These are phyloP conservation scores for Orius laevigatus DNA, from an alignment of 1,140 invertebrate species.

Conservation along the genomic window DNA sequence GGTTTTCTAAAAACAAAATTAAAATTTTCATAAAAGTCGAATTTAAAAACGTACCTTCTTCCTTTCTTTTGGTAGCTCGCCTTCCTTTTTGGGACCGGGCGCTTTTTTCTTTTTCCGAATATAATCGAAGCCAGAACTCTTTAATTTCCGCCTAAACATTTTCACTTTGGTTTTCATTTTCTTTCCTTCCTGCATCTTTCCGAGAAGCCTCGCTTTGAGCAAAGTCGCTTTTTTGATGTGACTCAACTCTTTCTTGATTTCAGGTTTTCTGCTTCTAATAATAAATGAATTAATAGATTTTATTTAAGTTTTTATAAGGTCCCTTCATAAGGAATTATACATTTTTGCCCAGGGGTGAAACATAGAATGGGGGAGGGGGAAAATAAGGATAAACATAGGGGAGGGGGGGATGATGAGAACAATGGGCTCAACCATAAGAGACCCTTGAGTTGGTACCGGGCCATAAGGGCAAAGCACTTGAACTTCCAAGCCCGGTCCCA, in stretches of 20 bases:
- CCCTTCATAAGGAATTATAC: too few species aligned
- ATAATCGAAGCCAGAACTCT: constrained; percentile 66
- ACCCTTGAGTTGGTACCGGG: too few species aligned
- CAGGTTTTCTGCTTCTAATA: background rate
- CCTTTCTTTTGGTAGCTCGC: constrained; percentile 26
- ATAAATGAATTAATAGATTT: too few species aligned
- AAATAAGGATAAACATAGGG: too few species aligned
- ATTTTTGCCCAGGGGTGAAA: too few species aligned
- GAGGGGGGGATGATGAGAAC: too few species aligned
- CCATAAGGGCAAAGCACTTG: too few species aligned
- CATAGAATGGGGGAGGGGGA: too few species aligned
- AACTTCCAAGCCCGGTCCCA: too few species aligned
- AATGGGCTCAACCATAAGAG: too few species aligned
- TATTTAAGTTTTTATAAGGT: too few species aligned
- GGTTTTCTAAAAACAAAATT: constrained; percentile 10
- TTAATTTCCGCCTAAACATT: constrained; percentile 40
- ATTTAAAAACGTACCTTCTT: constrained; percentile 25
- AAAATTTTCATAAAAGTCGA: background rate
- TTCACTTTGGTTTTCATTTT: constrained; percentile 23
- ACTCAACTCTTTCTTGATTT: background rate
- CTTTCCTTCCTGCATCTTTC: constrained; percentile 16
- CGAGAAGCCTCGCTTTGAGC: constrained; percentile 22
- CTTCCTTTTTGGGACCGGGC: constrained; percentile 26
- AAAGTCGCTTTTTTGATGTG: constrained; percentile 26
- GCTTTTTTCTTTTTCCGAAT: constrained; percentile 71